Evolutionary conservation across 1,140 invertebrate species (phyloP).

Genomic region (Pararge aegeria): DNA sequence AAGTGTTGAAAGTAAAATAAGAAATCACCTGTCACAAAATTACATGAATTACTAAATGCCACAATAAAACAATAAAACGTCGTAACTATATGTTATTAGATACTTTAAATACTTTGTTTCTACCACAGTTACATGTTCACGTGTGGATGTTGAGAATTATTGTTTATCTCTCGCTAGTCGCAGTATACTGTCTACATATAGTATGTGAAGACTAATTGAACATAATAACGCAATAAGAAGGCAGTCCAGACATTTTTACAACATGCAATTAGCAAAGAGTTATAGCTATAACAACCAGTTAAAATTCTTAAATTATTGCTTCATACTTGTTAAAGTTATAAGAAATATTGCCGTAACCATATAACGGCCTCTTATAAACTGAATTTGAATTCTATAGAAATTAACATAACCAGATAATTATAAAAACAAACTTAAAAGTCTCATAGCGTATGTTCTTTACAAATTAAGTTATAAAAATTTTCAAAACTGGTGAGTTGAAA

Average conservation of each 20-base stretch:
- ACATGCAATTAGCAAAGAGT: conserved; percentile 1
- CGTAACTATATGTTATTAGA: conserved; percentile 12
- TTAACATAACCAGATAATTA: too few species aligned
- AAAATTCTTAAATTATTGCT: conserved; percentile 2
- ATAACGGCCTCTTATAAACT: too few species aligned
- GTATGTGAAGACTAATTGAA: conserved; percentile 14
- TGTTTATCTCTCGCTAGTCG: not conserved
- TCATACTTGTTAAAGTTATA: not conserved
- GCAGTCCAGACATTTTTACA: conserved; percentile 15
- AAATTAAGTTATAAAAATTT: too few species aligned
- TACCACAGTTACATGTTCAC: conserved; percentile 9
- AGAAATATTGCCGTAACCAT: not conserved
- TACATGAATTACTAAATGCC: conserved; percentile 4
- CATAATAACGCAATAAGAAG: conserved; percentile 12
- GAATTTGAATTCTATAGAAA: too few species aligned
- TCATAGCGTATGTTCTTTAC: too few species aligned
- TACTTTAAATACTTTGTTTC: conserved; percentile 1
- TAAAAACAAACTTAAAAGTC: too few species aligned
- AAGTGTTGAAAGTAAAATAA: not conserved
- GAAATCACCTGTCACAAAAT: not conserved
- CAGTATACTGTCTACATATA: conserved; percentile 2
- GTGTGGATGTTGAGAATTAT: conserved; percentile 10
- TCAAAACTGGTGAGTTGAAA: too few species aligned
- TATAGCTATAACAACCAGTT: not conserved
- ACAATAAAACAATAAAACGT: conserved; percentile 11